phyloP scores from a whole-genome alignment of 2,797 vertebrate species.

The Neoniphon sammara region DNA sequence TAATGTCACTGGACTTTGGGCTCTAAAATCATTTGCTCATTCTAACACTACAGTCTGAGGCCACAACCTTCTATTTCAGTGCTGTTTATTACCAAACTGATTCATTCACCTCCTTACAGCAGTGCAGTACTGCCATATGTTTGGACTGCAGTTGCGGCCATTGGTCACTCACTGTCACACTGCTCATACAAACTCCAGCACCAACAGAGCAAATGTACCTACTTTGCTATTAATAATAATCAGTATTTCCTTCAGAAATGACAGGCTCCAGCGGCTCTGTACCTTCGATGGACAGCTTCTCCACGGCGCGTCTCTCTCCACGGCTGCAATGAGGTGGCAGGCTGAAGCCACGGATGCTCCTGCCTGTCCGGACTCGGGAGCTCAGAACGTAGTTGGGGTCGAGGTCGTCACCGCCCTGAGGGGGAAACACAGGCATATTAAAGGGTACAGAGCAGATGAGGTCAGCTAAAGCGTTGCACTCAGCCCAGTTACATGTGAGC shows the following conservation, averaged over 20 bases:
- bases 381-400: slow-evolving; percentile 95
- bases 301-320: slow-evolving; percentile 92
- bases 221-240: no score
- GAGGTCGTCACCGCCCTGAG: slow-evolving; percentile 93
- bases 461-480: slow-evolving; percentile 5
- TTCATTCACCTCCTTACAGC: background rate
- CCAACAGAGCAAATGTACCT: background rate
- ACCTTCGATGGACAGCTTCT: slow-evolving; percentile 94
- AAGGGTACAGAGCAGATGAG: background rate
- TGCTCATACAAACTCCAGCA: background rate
- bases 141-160: background rate
- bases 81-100: background rate
- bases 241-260: no score
- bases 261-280: slow-evolving; percentile 10
- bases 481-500: background rate
- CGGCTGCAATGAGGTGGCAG: slow-evolving; percentile 96
- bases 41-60: background rate
- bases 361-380: slow-evolving; percentile 94
- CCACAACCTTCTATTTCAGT: background rate
- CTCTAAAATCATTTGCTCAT: background rate
- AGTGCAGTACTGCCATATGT: background rate
- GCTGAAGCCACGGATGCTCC: slow-evolving; percentile 94
- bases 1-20: background rate
- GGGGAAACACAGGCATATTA: background rate
- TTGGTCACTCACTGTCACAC: background rate